Evolutionary conservation across 2,888 invertebrate genomes (phyloP).

Genomic region (Platypus cylindrus): DNA sequence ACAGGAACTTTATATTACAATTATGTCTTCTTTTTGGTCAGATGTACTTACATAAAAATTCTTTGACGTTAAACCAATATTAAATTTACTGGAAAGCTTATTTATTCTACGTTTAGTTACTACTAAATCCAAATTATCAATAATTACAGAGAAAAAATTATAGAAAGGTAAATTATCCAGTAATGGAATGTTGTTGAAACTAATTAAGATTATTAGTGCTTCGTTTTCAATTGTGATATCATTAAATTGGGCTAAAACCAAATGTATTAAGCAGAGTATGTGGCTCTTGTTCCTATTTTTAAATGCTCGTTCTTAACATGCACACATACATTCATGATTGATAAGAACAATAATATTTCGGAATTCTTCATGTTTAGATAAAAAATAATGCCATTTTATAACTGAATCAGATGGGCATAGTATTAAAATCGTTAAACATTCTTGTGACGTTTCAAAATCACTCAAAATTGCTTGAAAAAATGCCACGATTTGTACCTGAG

Average conservation of each 20-base stretch:
- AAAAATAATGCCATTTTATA: slow-evolving; percentile 25
- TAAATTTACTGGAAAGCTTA: slow-evolving; percentile 23
- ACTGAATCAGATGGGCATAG: slow-evolving; percentile 20
- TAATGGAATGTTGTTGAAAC: slow-evolving; percentile 22
- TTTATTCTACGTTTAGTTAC: slow-evolving; percentile 24
- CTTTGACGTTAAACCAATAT: slow-evolving; percentile 26
- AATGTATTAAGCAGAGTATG: no score
- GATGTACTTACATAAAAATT: slow-evolving; percentile 27
- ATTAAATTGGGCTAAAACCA: slow-evolving; percentile 1
- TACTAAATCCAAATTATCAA: slow-evolving; percentile 26
- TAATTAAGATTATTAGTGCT: slow-evolving; percentile 19
- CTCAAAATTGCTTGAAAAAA: slow-evolving; percentile 22
- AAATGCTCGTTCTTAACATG: neutral
- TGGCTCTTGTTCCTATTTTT: neutral
- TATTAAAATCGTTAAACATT: slow-evolving; percentile 20
- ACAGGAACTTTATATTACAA: slow-evolving; percentile 6
- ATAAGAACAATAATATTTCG: slow-evolving; percentile 18
- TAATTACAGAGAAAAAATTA: slow-evolving; percentile 23
- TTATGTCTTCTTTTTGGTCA: slow-evolving; percentile 1
- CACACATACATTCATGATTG: slow-evolving; percentile 17
- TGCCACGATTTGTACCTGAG: slow-evolving; percentile 22
- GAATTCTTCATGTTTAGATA: slow-evolving; percentile 20
- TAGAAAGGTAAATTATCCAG: slow-evolving; percentile 18
- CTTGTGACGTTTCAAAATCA: slow-evolving; percentile 9
- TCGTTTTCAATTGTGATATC: slow-evolving; percentile 4